phyloP scores from a whole-genome alignment of 2,797 vertebrate species.

The Scleropages formosus region DNA sequence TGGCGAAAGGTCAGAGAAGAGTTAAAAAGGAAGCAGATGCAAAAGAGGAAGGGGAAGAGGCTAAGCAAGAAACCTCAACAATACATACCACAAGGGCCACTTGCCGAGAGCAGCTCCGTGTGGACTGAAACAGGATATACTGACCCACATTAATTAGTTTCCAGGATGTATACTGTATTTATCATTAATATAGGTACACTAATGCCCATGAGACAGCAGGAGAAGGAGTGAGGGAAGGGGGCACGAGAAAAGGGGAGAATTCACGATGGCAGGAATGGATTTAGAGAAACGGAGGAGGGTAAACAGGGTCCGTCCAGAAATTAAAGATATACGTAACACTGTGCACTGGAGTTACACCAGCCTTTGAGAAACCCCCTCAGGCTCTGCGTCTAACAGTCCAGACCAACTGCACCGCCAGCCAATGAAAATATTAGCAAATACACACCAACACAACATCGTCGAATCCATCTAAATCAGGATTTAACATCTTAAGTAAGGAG shows the following conservation, averaged over 20 bases:
- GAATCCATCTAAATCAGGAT: background rate
- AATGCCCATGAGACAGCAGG: background rate
- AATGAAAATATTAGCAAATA: too few species aligned
- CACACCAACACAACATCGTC: background rate
- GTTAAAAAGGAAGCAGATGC: background rate
- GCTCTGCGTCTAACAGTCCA: too few species aligned
- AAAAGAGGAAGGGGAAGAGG: background rate
- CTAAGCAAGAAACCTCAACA: background rate
- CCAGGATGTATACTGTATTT: slow-evolving; percentile 13
- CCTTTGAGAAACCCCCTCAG: too few species aligned
- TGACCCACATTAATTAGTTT: slow-evolving; percentile 28
- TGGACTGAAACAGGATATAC: slow-evolving; percentile 16
- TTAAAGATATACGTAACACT: too few species aligned
- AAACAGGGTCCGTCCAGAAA: too few species aligned
- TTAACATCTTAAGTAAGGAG: background rate
- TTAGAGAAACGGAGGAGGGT: background rate
- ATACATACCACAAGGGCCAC: background rate
- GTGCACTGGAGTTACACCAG: too few species aligned
- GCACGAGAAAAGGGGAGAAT: background rate
- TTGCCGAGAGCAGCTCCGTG: background rate
- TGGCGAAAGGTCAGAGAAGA: slow-evolving; percentile 17
- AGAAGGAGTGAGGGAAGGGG: background rate
- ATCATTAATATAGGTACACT: slow-evolving; percentile 21
- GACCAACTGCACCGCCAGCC: too few species aligned
- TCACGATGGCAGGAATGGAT: background rate